Conservation (phyloP, 2,113 vertebrate genomes). For the Plecturocebus donacophilus region DNA sequence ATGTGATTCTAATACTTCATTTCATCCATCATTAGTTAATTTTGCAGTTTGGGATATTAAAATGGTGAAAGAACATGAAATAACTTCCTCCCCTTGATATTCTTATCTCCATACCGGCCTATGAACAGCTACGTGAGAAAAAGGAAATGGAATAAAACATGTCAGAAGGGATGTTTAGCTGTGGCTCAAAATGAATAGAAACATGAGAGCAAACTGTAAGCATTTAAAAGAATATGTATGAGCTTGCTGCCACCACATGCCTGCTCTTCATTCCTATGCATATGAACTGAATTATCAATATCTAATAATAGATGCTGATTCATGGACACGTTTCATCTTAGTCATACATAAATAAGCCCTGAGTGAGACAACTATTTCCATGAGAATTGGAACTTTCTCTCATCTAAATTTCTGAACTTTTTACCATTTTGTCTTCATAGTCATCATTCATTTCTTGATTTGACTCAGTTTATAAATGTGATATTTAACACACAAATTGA, state of each 20-base stretch:
- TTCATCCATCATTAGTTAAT: background rate
- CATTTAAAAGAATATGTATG: background rate
- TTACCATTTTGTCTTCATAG: background rate
- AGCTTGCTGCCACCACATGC: background rate
- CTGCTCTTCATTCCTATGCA: background rate
- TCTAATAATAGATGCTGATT: conserved; percentile 13
- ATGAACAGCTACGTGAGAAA: background rate
- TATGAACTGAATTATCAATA: background rate
- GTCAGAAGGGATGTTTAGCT: background rate
- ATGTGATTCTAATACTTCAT: background rate
- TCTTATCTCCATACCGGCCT: background rate
- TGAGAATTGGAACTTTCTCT: background rate
- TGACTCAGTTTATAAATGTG: conserved; percentile 26
- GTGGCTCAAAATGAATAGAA: background rate
- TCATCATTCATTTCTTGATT: background rate
- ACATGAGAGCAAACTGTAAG: background rate
- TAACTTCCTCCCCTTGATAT: background rate
- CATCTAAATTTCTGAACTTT: background rate
- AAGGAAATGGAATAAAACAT: background rate
- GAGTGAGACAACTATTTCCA: background rate
- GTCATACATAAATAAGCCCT: background rate
- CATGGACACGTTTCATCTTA: background rate
- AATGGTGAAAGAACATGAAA: background rate
- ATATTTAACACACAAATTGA: background rate
- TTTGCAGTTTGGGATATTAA: background rate